phyloP scores from a whole-genome alignment of 1,140 invertebrate species.

The Pentalonia nigronervosa region DNA sequence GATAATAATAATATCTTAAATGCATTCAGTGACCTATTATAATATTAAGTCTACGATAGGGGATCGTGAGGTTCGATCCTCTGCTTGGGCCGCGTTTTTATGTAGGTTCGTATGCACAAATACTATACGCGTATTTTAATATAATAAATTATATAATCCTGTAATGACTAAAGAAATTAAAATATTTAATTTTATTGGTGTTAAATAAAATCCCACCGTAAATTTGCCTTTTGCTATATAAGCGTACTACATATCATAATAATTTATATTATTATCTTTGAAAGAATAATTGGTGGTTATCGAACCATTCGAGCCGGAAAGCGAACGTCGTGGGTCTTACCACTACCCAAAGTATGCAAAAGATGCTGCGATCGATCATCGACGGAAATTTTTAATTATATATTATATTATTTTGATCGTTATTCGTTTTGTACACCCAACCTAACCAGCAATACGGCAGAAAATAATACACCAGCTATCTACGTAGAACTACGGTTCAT shows the following conservation, averaged over 20 bases:
- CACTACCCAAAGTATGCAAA: not conserved
- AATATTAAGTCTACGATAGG: not conserved
- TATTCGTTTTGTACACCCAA: not conserved
- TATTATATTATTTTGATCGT: not conserved
- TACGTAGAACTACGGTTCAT: not conserved
- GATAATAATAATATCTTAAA: not conserved
- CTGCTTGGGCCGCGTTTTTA: not conserved
- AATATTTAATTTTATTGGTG: not conserved
- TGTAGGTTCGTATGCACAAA: too few relatives aligned
- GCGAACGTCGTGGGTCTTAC: not conserved
- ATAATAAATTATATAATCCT: not conserved
- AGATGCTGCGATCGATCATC: constrained; percentile 1
- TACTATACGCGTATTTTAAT: not conserved
- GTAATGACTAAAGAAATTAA: not conserved
- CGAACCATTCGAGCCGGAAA: not conserved
- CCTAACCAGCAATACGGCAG: not conserved
- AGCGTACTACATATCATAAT: not conserved
- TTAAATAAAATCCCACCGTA: not conserved
- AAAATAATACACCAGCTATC: not conserved
- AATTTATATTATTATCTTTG: not conserved
- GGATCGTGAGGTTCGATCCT: not conserved
- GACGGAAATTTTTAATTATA: not conserved
- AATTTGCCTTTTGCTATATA: not conserved
- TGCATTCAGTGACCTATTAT: not conserved
- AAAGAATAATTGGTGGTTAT: not conserved